These are phyloP conservation scores for Hemaris fuciformis DNA, from an alignment of 2,888 invertebrate genomes.

Conservation along the genomic window DNA sequence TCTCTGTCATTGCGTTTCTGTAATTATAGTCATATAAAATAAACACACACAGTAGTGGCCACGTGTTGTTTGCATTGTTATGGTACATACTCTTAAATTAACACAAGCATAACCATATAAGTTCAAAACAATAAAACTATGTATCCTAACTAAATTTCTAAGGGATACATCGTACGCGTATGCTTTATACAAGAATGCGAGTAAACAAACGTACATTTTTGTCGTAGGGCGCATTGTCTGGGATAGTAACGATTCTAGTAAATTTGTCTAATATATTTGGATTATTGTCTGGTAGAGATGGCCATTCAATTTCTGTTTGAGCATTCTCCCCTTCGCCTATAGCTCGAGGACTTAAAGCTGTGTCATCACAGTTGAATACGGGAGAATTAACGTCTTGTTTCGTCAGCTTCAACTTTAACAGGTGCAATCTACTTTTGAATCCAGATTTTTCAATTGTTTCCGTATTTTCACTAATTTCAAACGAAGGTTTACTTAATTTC, in stretches of 20 bases:
- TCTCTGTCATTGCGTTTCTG: constrained; percentile 95
- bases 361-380: constrained; percentile 57
- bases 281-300: constrained; percentile 71
- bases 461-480: constrained; percentile 47
- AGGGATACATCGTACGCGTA: background rate
- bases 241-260: constrained; percentile 66
- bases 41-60: background rate
- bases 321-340: constrained; percentile 69
- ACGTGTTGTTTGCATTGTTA: background rate
- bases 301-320: constrained; percentile 80
- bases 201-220: constrained; percentile 43
- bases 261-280: constrained; percentile 75
- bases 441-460: constrained; percentile 53
- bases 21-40: constrained; percentile 38
- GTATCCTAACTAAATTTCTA: background rate
- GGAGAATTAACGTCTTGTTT: constrained; percentile 46
- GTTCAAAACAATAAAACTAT: background rate
- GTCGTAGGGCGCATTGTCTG: constrained; percentile 43
- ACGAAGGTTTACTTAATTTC: constrained; percentile 64
- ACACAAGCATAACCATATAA: background rate
- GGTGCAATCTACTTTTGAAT: constrained; percentile 56
- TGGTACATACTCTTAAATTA: background rate
- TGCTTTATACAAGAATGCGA: background rate
- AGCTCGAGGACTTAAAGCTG: constrained; percentile 80
- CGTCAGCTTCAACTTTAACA: constrained; percentile 60